phyloP scores from a whole-genome alignment of 53 echinoderm and acorn worm species.

The Astropecten irregularis region DNA sequence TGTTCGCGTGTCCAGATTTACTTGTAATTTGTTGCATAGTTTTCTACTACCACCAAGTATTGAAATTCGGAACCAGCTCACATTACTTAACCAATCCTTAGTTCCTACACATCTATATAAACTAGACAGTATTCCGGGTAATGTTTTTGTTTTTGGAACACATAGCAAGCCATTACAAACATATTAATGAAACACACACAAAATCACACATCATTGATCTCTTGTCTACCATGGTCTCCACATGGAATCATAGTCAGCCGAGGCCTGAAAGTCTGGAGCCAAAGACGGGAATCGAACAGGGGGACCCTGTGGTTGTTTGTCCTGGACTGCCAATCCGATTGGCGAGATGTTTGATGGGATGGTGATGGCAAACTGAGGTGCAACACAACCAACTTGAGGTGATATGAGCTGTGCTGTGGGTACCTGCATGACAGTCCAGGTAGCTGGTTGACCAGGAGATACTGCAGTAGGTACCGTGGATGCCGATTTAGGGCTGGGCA shows the following conservation, averaged over 20 bases:
- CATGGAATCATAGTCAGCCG: conserved; percentile 36
- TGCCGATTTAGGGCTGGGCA: conserved; percentile 17
- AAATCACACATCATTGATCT: not conserved
- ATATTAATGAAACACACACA: not conserved
- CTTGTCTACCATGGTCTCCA: conserved; percentile 67
- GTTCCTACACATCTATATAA: too few species aligned
- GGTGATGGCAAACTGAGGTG: conserved; percentile 19
- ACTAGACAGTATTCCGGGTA: too few species aligned
- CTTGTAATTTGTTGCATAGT: too few species aligned
- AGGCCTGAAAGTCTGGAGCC: not conserved
- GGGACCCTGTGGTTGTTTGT: conserved; percentile 29
- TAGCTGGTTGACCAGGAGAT: not conserved
- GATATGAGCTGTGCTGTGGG: conserved; percentile 20
- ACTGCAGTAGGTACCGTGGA: conserved; percentile 23
- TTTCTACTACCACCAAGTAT: too few species aligned
- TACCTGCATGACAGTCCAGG: conserved; percentile 28
- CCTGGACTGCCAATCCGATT: conserved; percentile 29
- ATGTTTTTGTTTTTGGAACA: not conserved
- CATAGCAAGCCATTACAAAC: not conserved
- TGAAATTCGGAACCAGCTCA: too few species aligned
- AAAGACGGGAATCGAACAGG: conserved; percentile 47
- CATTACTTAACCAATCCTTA: too few species aligned
- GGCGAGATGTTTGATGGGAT: conserved; percentile 46
- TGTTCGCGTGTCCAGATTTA: too few species aligned
- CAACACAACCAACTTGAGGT: conserved; percentile 19